These are phyloP conservation scores for Stenichneumon culpator DNA, from an alignment of 2,888 invertebrate genomes.

Conservation along the genomic window DNA sequence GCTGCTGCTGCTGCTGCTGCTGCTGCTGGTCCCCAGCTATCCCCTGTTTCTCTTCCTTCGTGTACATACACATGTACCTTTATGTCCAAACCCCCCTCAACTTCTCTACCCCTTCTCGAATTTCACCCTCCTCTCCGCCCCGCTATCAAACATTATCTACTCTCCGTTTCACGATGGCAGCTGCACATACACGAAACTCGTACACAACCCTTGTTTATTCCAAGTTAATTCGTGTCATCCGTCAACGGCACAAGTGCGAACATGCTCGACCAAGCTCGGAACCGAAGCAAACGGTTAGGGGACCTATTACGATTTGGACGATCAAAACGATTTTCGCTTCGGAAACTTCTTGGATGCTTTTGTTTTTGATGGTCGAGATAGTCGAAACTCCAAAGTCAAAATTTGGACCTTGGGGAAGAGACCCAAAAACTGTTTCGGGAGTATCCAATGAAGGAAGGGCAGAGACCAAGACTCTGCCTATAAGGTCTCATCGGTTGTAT, in stretches of 20 bases:
- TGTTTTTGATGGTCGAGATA: too few species aligned
- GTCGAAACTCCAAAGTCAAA: too few species aligned
- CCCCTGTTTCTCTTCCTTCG: constrained; percentile 27
- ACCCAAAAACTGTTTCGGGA: too few species aligned
- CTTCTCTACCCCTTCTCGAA: constrained; percentile 29
- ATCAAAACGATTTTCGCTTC: too few species aligned
- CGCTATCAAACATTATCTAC: neutral
- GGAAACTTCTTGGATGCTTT: too few species aligned
- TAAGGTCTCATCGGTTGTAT: too few species aligned
- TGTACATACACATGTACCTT: constrained; percentile 34
- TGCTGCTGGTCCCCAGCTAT: constrained; percentile 57
- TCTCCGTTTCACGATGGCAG: neutral
- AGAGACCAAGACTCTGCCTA: too few species aligned
- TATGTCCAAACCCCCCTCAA: constrained; percentile 20
- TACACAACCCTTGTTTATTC: neutral
- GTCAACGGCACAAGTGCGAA: constrained; percentile 1
- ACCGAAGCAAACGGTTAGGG: neutral
- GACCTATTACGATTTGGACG: too few species aligned
- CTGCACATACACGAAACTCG: constrained; percentile 7
- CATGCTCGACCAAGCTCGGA: neutral
- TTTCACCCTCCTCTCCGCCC: constrained; percentile 29
- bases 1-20: constrained; percentile 65
- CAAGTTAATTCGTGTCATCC: constrained; percentile 9
- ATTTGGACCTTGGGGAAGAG: too few species aligned
- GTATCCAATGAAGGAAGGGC: too few species aligned